Evolutionary conservation across 1,140 invertebrate species (phyloP), one percentile per base, ranked within the genome.

Genomic region (Sitophilus oryzae): DNA sequence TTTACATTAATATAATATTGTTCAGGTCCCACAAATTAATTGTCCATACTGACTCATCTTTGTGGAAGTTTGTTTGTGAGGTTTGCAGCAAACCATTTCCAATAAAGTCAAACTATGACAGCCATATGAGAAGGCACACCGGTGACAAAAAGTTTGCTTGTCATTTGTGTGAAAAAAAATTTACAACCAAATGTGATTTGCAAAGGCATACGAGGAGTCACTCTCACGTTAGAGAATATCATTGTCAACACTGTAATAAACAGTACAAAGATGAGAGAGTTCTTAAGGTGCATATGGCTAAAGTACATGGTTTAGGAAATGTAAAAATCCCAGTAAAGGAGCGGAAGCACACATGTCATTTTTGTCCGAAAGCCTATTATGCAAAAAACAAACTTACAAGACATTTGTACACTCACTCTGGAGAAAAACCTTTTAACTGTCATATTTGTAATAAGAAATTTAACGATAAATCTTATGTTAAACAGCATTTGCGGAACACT

Each of bases 81-180:
- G 50, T 66, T 42, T 71, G 70, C 54, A 55, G 61, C n/a, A 66
- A 68, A 48, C 60, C 52, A 10, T 68, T 69, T 46, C 60, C 59
- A 2, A 61, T 46, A 18, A 61, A 62, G 46, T 51, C 57, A 0
- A 54, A 56, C 30, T 58, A 57, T n/a, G 56, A 56, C 18, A 55
- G 45, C 14, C 62, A 64, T 42, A 52, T 64, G 41, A 42, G 57
- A 9, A 9, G 62, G n/a, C 62, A 64, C 23, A 56, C 37, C 4
- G 57, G 56, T 3, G 60, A 60, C 23, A 89, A 89, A 42, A 80
- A 84, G 1, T 89, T 89, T 66, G 73, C 75, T 1, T 91, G 88
- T 65, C 74, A 76, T 3, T 75, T 82, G 2, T 91, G 89, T 62
- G 76, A 77, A 2, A 90, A 90, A 65, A 75, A 81, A 21, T 91